Evolutionary conservation across 2,888 invertebrate species (phyloP), one percentile per base, ranked within the genome.

Genomic region (Phorcus lineatus): DNA sequence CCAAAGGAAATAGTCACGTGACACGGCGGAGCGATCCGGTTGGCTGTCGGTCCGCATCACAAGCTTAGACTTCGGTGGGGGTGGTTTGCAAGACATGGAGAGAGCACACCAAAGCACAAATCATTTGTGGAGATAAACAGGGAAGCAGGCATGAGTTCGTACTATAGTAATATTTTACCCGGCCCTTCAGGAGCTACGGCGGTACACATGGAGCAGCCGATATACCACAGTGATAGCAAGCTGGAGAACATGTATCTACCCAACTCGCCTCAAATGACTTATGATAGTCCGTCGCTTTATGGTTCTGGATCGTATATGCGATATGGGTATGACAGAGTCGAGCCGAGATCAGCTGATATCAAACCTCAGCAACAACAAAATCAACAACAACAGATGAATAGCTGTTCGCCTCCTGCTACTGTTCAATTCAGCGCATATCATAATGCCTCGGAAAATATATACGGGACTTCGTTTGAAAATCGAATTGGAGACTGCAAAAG

Each of bases 401-500:
- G 80, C 75, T 76, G 82, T 53, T 80, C 82, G 1, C 82, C 85
- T 0, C 80, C 83, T 7, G 74, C 78, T 24, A 76, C 82, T 3
- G 82, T 81, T 13, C 85, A 81, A 28, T 85, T 81, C 77, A 55
- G 83, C 11, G 40, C 76, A 1, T 84, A 85, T 70, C 81, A 78
- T 53, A 70, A 79, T 40, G 74, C 55, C 57, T 53, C 78, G 19
- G 76, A 75, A 57, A 80, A 84, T 62, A 57, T 57, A 11, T 77
- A 82, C 19, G 84, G 82, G 28, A 79, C 80, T 16, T 80, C 67
- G 52, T 85, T 79, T 77, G 85, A 85, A 17, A 78, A 77, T 47
- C 62, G 85, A 17, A 54, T 82, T 74, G 31, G 81, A 67, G 85
- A 85, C 74, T 82, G 81, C 67, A 84, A 84, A 76, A 70, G 79